Percentiles rank a stretch among this genome's conserved stretches.
Conservation (phyloP, 30 jellyfish, hydroid and myxozoan genomes). For the Chrysaora quinquecirrha region DNA sequence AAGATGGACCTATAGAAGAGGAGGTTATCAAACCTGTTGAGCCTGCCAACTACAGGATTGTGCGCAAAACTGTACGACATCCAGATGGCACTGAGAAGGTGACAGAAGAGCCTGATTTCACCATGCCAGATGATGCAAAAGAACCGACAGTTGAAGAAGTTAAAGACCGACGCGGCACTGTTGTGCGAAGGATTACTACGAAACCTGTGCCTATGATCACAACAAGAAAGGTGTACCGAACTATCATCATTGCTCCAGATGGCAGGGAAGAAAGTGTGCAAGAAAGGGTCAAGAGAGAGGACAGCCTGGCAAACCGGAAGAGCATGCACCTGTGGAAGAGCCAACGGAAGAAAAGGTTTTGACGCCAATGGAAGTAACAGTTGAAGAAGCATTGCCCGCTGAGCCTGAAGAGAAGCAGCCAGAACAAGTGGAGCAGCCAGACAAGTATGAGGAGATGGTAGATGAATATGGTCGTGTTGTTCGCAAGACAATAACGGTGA, state of each 20-base stretch:
- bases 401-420: neutral
- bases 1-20: constrained; percentile 65
- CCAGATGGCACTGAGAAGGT: constrained; percentile 36
- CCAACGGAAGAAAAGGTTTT: neutral
- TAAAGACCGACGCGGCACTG: constrained; percentile 70
- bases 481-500: neutral
- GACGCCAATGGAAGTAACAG: neutral
- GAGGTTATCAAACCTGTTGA: constrained; percentile 65
- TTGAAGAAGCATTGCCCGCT: neutral
- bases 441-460: neutral
- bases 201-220: constrained; percentile 59
- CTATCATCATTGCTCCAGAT: constrained; percentile 11
- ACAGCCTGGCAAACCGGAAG: neutral
- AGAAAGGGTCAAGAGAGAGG: constrained; percentile 24
- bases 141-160: constrained; percentile 76
- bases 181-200: constrained; percentile 61
- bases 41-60: constrained; percentile 37
- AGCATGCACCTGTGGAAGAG: constrained; percentile 12
- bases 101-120: constrained; percentile 61
- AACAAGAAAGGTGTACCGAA: neutral
- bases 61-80: constrained; percentile 37
- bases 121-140: constrained; percentile 72
- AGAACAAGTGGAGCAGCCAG: no score
- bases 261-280: constrained; percentile 44
- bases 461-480: neutral